Conservation (phyloP, 2,113 vertebrate genomes). For the Chionodraco myersi region DNA sequence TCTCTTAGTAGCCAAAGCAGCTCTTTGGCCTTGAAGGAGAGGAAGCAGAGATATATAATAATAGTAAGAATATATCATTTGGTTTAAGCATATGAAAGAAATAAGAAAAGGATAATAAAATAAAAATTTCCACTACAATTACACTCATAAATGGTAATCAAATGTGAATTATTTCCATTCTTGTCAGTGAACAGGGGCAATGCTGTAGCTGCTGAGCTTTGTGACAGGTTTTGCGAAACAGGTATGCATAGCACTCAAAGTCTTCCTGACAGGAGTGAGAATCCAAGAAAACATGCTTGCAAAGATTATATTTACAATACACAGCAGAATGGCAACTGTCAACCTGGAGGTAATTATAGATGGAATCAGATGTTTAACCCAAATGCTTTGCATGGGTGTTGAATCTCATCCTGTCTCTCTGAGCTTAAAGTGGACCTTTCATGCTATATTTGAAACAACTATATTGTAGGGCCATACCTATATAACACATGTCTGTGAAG, state of each 20-base stretch:
- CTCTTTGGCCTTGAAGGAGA: too few species aligned
- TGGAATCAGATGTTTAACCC: slow-evolving; percentile 66
- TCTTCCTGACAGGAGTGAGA: slow-evolving; percentile 45
- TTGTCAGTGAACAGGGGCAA: slow-evolving; percentile 46
- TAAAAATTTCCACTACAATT: too few species aligned
- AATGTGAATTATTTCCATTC: slow-evolving; percentile 68
- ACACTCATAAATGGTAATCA: slow-evolving; percentile 68
- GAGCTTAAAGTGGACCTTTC: neutral
- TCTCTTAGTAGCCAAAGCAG: too few species aligned
- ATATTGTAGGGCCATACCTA: too few species aligned
- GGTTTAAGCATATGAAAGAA: too few species aligned
- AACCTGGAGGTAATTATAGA: slow-evolving; percentile 67
- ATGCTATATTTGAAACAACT: too few species aligned
- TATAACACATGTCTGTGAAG: too few species aligned
- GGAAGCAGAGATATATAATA: too few species aligned
- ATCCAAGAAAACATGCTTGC: slow-evolving; percentile 52
- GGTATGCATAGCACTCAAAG: slow-evolving; percentile 35
- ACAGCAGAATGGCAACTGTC: slow-evolving; percentile 63
- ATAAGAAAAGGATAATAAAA: too few species aligned
- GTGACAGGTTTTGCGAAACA: slow-evolving; percentile 49
- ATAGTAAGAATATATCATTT: too few species aligned
- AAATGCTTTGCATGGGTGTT: slow-evolving; percentile 48
- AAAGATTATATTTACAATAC: slow-evolving; percentile 67
- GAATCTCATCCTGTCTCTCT: slow-evolving; percentile 26
- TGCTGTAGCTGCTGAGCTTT: slow-evolving; percentile 37